A percentile compares a stretch with the other conserved stretches of the same genome.
Evolutionary conservation across 2,888 invertebrate genomes (phyloP).

Genomic region (Ophioninae sp.): DNA sequence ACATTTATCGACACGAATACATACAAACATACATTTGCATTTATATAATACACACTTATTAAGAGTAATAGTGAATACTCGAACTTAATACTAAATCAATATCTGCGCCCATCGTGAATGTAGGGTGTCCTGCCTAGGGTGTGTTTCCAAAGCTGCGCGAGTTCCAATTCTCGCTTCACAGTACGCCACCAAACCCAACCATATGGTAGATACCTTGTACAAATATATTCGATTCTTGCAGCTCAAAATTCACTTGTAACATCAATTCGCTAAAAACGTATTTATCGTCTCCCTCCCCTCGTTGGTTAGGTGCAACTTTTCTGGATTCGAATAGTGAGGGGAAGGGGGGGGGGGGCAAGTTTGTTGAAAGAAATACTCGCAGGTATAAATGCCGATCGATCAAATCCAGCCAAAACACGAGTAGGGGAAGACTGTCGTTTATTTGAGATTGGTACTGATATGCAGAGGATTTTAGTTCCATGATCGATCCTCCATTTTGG

Average conservation of each 20-base stretch:
- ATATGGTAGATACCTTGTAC: neutral
- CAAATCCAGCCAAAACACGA: constrained; percentile 10
- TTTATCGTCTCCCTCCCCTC: neutral
- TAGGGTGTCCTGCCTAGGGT: constrained; percentile 71
- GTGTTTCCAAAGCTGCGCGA: constrained; percentile 69
- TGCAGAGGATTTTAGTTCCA: neutral
- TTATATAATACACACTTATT: neutral
- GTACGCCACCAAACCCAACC: neutral
- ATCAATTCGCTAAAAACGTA: neutral
- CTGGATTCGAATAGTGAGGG: too few relatives aligned
- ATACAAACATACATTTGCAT: neutral
- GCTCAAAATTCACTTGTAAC: constrained; percentile 1
- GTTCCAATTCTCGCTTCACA: constrained; percentile 3
- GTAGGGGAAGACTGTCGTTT: neutral
- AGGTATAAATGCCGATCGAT: constrained; percentile 47
- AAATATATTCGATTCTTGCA: constrained; percentile 3
- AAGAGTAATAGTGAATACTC: constrained; percentile 65
- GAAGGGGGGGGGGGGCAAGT: too few relatives aligned
- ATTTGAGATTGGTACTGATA: too few relatives aligned
- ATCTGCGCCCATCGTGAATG: constrained; percentile 71
- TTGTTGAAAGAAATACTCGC: too few relatives aligned
- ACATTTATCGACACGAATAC: too few relatives aligned
- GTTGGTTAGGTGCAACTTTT: neutral
- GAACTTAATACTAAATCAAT: constrained; percentile 79
- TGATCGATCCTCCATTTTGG: too few relatives aligned